Conservation (phyloP, 1,140 invertebrate genomes). For the Diuraphis noxia region DNA sequence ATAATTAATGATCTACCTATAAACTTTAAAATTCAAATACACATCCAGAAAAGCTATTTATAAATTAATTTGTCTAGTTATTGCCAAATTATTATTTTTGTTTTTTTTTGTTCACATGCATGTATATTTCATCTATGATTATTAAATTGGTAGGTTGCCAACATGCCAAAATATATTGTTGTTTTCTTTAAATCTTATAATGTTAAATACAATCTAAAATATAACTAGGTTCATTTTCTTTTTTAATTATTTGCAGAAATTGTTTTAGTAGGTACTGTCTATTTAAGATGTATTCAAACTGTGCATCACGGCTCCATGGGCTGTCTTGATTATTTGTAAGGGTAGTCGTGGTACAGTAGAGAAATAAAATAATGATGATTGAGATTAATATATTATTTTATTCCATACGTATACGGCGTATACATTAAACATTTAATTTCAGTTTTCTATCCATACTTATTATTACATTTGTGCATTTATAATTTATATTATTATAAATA, state of each 20-base stretch:
- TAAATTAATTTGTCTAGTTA: not conserved
- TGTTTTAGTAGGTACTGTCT: not conserved
- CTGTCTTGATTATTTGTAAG: no score
- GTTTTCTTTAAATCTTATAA: not conserved
- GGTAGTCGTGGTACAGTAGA: no score
- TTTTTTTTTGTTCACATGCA: constrained; percentile 18
- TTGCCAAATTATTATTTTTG: constrained; percentile 37
- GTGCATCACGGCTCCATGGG: no score
- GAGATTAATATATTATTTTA: no score
- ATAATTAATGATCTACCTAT: not conserved
- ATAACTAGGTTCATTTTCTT: not conserved
- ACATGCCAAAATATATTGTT: constrained; percentile 5
- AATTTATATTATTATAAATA: no score
- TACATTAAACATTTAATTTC: no score
- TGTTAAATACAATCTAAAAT: not conserved
- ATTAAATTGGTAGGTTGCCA: constrained; percentile 20
- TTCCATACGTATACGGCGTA: no score
- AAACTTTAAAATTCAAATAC: not conserved
- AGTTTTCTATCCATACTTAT: no score
- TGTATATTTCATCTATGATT: not conserved
- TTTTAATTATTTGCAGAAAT: not conserved
- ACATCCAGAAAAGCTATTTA: constrained; percentile 19
- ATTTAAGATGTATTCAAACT: no score
- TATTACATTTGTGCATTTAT: no score
- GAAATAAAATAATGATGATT: no score